These are phyloP conservation scores for Mus spretus DNA, from an alignment of 2,797 vertebrate species.

Conservation along the genomic window DNA sequence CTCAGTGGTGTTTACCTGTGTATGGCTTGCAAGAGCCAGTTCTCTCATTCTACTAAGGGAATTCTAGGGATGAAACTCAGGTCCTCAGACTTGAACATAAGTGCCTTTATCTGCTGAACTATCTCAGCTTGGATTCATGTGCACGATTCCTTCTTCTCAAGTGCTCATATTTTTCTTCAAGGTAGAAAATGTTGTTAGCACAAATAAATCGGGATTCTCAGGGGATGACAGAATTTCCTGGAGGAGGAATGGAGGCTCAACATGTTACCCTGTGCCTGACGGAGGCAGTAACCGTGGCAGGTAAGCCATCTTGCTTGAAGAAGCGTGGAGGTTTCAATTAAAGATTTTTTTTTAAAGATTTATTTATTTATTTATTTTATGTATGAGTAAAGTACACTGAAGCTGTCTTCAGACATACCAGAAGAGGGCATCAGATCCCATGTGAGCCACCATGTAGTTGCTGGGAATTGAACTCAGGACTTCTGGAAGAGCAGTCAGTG, in stretches of 20 bases:
- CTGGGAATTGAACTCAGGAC: too few species aligned
- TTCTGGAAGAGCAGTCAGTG: too few species aligned
- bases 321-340: neutral
- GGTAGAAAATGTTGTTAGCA: slow-evolving; percentile 97
- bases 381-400: too few species aligned
- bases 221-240: slow-evolving; percentile 98
- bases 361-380: neutral
- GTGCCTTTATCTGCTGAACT: neutral
- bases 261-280: slow-evolving; percentile 98
- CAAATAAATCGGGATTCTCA: slow-evolving; percentile 99
- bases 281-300: slow-evolving; percentile 97
- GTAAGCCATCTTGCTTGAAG: slow-evolving; percentile 87
- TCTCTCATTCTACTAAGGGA: neutral
- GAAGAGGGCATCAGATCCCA: too few species aligned
- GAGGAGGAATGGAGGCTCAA: slow-evolving; percentile 95
- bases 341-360: too few species aligned
- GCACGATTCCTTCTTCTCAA: slow-evolving; percentile 68
- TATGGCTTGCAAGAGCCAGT: neutral
- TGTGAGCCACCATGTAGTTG: too few species aligned
- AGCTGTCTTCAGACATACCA: too few species aligned
- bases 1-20: neutral
- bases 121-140: slow-evolving; percentile 39
- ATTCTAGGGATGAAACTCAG: neutral
- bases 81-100: neutral
- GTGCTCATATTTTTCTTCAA: slow-evolving; percentile 80